phyloP scores from a whole-genome alignment of 2,888 invertebrate genomes.

The Oligia strigilis region DNA sequence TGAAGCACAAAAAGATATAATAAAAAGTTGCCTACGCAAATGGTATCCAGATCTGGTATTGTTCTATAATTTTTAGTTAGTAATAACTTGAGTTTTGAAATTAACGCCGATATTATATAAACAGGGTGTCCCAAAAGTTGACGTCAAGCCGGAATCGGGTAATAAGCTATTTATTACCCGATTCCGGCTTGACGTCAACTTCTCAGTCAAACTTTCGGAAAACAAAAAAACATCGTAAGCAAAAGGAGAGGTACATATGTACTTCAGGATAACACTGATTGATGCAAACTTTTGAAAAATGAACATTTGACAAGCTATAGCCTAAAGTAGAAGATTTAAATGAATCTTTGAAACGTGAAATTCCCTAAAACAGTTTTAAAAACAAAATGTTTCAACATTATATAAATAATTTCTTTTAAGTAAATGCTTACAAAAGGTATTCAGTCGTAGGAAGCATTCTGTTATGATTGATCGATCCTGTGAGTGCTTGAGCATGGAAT shows the following conservation, averaged over 20 bases:
- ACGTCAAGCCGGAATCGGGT: no score
- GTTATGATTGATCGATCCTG: slow-evolving; percentile 54
- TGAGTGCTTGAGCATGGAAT: slow-evolving; percentile 28
- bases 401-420: slow-evolving; percentile 9
- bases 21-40: no score
- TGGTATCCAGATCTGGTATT: no score
- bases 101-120: no score
- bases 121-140: no score
- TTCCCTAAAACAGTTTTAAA: not conserved
- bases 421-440: slow-evolving; percentile 36
- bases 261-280: no score
- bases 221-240: not conserved
- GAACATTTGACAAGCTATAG: not conserved
- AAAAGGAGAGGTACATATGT: not conserved
- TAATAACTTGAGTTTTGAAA: no score
- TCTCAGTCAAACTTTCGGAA: no score
- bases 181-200: no score
- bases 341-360: not conserved
- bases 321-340: not conserved
- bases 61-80: no score
- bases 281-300: not conserved
- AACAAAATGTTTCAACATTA: not conserved
- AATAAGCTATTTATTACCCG: no score
- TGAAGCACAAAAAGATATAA: no score
- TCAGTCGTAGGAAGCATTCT: slow-evolving; percentile 15